These are phyloP conservation scores for Xestoiulus laeticollis DNA, from an alignment of 2,888 invertebrate genomes.

Conservation along the genomic window DNA sequence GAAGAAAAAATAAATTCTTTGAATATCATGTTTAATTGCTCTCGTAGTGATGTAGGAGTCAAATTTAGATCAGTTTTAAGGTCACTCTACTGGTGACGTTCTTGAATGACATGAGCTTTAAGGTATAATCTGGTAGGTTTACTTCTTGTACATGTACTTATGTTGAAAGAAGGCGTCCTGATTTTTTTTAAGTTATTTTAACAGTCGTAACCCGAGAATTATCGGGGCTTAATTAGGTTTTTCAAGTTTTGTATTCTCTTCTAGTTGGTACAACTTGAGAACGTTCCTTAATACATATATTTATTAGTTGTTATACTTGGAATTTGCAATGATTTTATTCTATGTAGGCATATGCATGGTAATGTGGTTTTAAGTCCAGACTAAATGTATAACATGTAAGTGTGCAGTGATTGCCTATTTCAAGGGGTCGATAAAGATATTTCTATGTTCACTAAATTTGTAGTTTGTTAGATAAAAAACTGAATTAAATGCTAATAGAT, in stretches of 20 bases:
- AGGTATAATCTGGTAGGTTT: not conserved
- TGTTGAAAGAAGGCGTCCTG: not conserved
- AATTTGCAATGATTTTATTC: too few species aligned
- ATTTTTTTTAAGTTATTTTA: not conserved
- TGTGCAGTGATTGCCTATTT: not conserved
- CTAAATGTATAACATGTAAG: not conserved
- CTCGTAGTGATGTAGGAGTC: not conserved
- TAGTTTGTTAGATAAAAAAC: too few species aligned
- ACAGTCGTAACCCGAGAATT: not conserved
- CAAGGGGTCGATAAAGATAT: not conserved
- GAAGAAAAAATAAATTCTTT: not conserved
- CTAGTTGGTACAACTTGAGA: too few species aligned
- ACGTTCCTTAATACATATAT: too few species aligned
- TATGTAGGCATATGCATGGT: too few species aligned
- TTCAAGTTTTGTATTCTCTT: too few species aligned
- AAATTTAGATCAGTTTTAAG: slow-evolving; percentile 8
- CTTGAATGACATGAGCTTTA: not conserved
- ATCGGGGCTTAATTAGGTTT: not conserved
- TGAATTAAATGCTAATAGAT: too few species aligned
- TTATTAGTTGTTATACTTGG: too few species aligned
- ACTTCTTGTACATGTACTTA: not conserved
- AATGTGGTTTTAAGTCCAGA: too few species aligned
- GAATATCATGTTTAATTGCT: slow-evolving; percentile 24
- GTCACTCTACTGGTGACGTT: not conserved
- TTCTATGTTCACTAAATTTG: not conserved